phyloP scores from a whole-genome alignment of 2,797 vertebrate genomes.

The Phoxinus dragarum region DNA sequence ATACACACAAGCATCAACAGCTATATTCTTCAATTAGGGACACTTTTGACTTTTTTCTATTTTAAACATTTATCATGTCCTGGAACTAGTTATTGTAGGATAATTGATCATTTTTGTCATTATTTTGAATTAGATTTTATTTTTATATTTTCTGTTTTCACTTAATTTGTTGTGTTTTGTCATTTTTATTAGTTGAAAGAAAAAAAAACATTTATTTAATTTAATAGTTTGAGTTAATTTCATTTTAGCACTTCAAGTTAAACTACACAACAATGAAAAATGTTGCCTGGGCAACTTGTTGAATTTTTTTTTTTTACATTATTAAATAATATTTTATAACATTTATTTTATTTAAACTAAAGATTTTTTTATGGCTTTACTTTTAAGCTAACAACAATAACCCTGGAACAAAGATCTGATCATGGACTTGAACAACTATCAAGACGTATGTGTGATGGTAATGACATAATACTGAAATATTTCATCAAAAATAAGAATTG shows the following conservation, averaged over 20 bases:
- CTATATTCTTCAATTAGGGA: neutral
- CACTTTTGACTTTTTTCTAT: neutral
- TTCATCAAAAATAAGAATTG: neutral
- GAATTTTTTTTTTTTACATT: neutral
- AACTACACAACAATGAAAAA: neutral
- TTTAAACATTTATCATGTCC: neutral
- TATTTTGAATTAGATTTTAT: neutral
- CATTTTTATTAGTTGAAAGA: neutral
- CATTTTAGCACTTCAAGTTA: neutral
- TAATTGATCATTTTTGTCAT: neutral
- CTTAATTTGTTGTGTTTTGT: neutral
- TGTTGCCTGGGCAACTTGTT: neutral
- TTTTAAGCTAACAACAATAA: neutral
- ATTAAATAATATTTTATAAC: neutral
- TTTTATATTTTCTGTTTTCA: neutral
- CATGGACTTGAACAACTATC: too few species aligned
- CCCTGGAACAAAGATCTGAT: neutral
- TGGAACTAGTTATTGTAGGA: neutral
- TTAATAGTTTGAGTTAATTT: neutral
- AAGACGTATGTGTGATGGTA: too few species aligned
- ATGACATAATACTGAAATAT: neutral
- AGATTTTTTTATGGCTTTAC: neutral
- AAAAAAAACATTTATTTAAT: neutral
- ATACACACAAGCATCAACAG: neutral
- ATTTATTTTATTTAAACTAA: too few species aligned